Evolutionary conservation across 1,140 invertebrate species (phyloP).

Genomic region (Matsumurasca onukii): DNA sequence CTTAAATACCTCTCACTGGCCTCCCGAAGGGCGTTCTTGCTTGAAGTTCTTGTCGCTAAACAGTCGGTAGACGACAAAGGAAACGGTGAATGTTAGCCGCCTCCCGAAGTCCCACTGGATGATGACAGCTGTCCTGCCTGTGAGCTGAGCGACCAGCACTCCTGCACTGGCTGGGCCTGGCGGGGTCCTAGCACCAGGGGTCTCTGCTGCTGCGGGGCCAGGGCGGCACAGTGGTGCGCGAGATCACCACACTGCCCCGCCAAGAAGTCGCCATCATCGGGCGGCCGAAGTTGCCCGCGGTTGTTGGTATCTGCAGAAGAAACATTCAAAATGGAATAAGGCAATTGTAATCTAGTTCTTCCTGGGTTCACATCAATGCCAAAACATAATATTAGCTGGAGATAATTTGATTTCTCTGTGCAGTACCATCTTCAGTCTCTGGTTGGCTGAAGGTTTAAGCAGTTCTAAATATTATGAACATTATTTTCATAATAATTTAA

Average conservation of each 20-base stretch:
- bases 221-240: constrained; percentile 35
- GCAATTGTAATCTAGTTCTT: too few species aligned
- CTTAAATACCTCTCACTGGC: constrained; percentile 85
- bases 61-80: constrained; percentile 81
- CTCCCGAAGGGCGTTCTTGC: constrained; percentile 81
- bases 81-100: constrained; percentile 82
- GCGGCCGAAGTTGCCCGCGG: too few species aligned
- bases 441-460: too few species aligned
- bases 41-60: constrained; percentile 90
- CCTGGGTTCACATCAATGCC: too few species aligned
- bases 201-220: constrained; percentile 48
- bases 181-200: constrained; percentile 71
- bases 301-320: too few species aligned
- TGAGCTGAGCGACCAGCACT: constrained; percentile 86
- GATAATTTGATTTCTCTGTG: too few species aligned
- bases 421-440: too few species aligned
- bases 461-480: too few species aligned
- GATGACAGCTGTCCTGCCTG: constrained; percentile 82
- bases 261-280: constrained; percentile 47
- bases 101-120: constrained; percentile 90
- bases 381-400: too few species aligned
- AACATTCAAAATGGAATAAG: too few species aligned
- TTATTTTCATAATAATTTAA: too few species aligned
- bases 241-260: constrained; percentile 36
- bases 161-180: constrained; percentile 52